Percentiles rank a stretch among this genome's conserved stretches.
Evolutionary conservation across 2,797 vertebrate genomes (phyloP).

Genomic region (Alauda arvensis): DNA sequence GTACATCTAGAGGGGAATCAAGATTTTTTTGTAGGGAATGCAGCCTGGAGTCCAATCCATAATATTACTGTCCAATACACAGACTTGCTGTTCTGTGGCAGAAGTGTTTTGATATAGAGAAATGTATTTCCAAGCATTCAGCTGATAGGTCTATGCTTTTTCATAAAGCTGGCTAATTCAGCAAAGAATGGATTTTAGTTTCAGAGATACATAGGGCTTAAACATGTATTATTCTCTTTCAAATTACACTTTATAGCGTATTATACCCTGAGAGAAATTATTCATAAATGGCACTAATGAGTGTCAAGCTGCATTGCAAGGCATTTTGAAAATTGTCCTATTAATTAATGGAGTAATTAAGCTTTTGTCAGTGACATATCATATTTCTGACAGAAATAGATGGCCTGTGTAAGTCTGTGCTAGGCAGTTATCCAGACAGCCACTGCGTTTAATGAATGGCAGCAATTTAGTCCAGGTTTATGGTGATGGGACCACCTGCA

Average conservation of each 20-base stretch:
- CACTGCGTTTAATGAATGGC: conserved; percentile 88
- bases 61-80: neutral
- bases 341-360: conserved; percentile 99
- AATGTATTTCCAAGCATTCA: neutral
- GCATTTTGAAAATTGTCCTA: conserved; percentile 91
- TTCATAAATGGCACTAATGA: conserved; percentile 88
- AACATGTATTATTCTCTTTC: conserved; percentile 55
- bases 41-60: neutral
- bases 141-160: neutral
- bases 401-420: conserved; percentile 80
- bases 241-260: conserved; percentile 64
- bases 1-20: neutral
- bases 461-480: conserved; percentile 93
- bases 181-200: conserved; percentile 40
- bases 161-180: conserved; percentile 15
- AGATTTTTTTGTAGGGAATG: neutral
- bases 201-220: conserved; percentile 38
- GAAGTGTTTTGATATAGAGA: conserved; percentile 17
- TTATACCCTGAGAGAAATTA: conserved; percentile 77
- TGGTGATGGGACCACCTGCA: conserved; percentile 89
- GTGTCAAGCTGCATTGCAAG: conserved; percentile 85
- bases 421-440: conserved; percentile 79
- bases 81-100: neutral
- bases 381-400: conserved; percentile 93
- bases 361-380: conserved; percentile 97